Conservation (phyloP, 2,113 vertebrate genomes). For the Scomber scombrus region DNA sequence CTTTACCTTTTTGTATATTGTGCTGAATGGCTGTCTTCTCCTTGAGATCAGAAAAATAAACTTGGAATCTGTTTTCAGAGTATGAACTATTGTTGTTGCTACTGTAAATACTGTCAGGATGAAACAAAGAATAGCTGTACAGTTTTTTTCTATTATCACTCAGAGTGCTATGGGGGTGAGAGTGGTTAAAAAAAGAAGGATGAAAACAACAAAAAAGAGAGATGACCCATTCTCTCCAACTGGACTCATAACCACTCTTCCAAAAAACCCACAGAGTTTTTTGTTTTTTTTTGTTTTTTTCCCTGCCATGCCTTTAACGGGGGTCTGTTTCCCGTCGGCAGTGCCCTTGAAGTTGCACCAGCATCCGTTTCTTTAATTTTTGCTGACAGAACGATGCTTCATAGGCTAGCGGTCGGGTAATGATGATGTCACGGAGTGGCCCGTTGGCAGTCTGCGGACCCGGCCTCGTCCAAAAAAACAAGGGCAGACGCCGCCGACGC, state of each 20-base stretch:
- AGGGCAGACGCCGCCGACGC: constrained; percentile 46
- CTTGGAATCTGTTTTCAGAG: constrained; percentile 71
- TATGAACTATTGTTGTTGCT: constrained; percentile 79
- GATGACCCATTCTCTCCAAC: constrained; percentile 37
- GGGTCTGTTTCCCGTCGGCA: constrained; percentile 56
- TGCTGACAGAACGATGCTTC: constrained; percentile 49
- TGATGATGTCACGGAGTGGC: constrained; percentile 61
- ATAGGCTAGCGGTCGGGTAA: constrained; percentile 39
- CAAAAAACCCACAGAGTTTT: constrained; percentile 28
- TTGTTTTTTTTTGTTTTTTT: background rate
- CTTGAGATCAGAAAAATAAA: constrained; percentile 72
- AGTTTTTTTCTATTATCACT: constrained; percentile 72
- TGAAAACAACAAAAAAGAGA: background rate
- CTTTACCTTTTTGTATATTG: constrained; percentile 81
- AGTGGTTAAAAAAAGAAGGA: constrained; percentile 41
- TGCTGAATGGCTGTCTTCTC: constrained; percentile 64
- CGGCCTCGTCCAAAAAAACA: constrained; percentile 41
- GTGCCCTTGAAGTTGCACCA: constrained; percentile 73
- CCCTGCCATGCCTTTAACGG: constrained; percentile 65
- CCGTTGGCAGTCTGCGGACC: constrained; percentile 41
- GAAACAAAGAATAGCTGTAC: constrained; percentile 78
- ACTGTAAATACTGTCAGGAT: constrained; percentile 88
- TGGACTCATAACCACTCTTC: constrained; percentile 47
- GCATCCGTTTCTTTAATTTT: constrained; percentile 66
- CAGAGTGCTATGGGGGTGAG: constrained; percentile 27